phyloP scores from a whole-genome alignment of 2,113 vertebrate genomes.

The Stegostoma tigrinum region DNA sequence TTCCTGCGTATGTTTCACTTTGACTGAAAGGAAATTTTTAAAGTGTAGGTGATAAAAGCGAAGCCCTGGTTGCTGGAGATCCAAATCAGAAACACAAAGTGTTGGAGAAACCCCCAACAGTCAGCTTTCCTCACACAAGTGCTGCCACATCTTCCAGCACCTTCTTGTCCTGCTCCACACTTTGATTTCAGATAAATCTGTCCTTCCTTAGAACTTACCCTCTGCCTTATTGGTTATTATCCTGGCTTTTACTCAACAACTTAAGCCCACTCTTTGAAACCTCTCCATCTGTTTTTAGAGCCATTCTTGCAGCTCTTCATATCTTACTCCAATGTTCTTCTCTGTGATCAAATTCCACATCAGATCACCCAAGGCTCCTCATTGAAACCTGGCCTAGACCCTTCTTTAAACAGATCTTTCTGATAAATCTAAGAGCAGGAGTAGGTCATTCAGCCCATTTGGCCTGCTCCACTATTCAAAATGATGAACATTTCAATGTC shows the following conservation, averaged over 20 bases:
- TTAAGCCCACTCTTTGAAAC: neutral
- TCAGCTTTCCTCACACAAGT: no score
- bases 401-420: neutral
- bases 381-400: neutral
- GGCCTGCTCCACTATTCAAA: no score
- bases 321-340: neutral
- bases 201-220: neutral
- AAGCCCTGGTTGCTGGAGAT: no score
- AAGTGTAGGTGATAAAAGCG: no score
- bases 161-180: no score
- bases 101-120: no score
- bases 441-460: no score
- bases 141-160: no score
- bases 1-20: neutral
- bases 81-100: no score
- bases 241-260: neutral
- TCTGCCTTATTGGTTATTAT: neutral
- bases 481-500: no score
- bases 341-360: no score
- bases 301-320: neutral
- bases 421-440: no score
- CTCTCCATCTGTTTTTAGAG: neutral
- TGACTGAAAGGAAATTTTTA: neutral
- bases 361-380: neutral
- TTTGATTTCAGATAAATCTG: neutral